Percentiles rank a stretch among this genome's conserved stretches.
These are phyloP conservation scores for Venturia canescens DNA, from an alignment of 1,140 invertebrate genomes.

Conservation along the genomic window DNA sequence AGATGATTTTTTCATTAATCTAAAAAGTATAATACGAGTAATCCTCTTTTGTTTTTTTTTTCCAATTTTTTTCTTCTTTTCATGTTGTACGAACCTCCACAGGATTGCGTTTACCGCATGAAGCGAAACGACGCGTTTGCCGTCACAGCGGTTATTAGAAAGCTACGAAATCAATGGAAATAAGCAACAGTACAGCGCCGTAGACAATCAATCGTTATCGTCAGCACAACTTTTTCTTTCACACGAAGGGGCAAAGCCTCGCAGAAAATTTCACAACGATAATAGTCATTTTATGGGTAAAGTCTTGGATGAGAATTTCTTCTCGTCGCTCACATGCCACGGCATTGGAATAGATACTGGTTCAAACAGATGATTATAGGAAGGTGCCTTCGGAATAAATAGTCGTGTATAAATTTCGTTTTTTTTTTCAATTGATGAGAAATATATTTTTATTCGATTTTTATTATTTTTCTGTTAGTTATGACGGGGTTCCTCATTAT, in stretches of 20 bases:
- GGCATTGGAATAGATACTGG: neutral
- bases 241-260: neutral
- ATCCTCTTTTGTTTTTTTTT: neutral
- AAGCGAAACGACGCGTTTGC: neutral
- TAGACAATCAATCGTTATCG: slow-evolving; percentile 27
- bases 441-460: slow-evolving; percentile 25
- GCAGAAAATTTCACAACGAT: neutral
- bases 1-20: too few relatives aligned
- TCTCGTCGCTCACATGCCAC: neutral
- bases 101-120: neutral
- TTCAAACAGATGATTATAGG: neutral
- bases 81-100: neutral
- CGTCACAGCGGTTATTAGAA: slow-evolving; percentile 58
- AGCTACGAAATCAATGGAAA: slow-evolving; percentile 59
- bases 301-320: neutral
- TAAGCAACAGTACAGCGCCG: slow-evolving; percentile 26
- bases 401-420: neutral
- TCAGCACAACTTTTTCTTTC: slow-evolving; percentile 20
- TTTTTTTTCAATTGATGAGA: neutral
- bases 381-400: neutral
- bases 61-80: neutral
- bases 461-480: slow-evolving; percentile 6
- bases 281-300: neutral
- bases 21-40: too few relatives aligned
- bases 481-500: neutral